Base-by-base conservation (phyloP, 1,140 invertebrate species). In the Drosophila teissieri region DNA sequence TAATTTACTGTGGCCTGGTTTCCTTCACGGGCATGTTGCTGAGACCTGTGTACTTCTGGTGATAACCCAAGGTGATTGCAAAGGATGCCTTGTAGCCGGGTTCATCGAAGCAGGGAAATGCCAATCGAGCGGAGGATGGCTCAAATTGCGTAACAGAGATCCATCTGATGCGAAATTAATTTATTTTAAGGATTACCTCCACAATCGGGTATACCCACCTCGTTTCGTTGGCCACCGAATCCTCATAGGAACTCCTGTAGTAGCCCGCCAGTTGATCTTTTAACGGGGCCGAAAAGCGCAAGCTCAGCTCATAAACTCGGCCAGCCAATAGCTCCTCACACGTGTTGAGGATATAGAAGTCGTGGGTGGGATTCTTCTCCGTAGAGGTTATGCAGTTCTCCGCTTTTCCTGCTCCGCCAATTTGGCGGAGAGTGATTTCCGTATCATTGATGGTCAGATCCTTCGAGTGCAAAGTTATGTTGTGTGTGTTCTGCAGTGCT, bases 61-160 rank as follows among this genome's bases (percentile, higher is more conserved):
- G 92, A 62, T 96, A 94, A 0, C 95, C 95, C 17, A 99, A 92
- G 10, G 93, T 95, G 17, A 98, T 94, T n/a, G 93, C 93, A 82
- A 98, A 99, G 2, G 94, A 96, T 0, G 98, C 96, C 90, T 99
- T 99, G 78, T 97, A 94, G 1, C 93, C 93, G 0, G 98, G 98
- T 88, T 99, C 98, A 91, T 99, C 98, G 88, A 99, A 98, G 92
- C 98, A 99, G 0, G 98, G 98, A 91, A 99, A 99, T 0, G 96
- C 97, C 49, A 95, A 93, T 45, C 98, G 94, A 0, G 98, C 98
- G 75, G 96, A 94, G 1, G 95, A 96, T 0, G 97, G 94, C 91
- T 99, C 96, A 89, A 99, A 98, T 85, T 99, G 97, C 0, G 97
- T 98, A 0, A 96, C 93, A 0, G 96, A 45, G 8, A 86, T 24